phyloP scores from a whole-genome alignment of 2,797 vertebrate species.

The Hemitrygon akajei region DNA sequence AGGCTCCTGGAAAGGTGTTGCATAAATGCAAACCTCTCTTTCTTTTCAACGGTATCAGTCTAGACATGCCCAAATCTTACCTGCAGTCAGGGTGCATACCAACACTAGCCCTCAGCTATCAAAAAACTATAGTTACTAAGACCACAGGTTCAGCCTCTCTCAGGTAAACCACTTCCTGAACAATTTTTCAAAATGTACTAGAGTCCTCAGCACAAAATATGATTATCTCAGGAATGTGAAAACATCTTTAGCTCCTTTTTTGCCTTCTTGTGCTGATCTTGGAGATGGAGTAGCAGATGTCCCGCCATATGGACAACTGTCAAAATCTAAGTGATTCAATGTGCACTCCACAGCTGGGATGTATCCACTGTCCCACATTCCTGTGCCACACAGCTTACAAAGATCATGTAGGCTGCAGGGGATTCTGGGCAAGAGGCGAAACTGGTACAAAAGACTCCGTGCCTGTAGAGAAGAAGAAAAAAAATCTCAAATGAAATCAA shows the following conservation, averaged over 20 bases:
- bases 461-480: constrained; percentile 60
- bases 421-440: constrained; percentile 84
- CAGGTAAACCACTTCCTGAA: neutral
- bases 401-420: constrained; percentile 93
- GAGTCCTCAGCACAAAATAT: constrained; percentile 15
- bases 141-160: neutral
- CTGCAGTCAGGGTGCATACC: neutral
- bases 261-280: constrained; percentile 58
- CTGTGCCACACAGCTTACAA: constrained; percentile 85
- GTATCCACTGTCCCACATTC: constrained; percentile 98
- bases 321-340: constrained; percentile 74
- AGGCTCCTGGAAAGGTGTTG: too few species aligned
- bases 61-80: neutral
- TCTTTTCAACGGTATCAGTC: neutral
- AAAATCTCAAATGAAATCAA: neutral
- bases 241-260: constrained; percentile 75
- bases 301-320: constrained; percentile 90
- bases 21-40: too few species aligned
- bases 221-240: constrained; percentile 80
- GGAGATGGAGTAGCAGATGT: constrained; percentile 61
- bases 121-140: constrained; percentile 16
- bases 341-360: constrained; percentile 92
- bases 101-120: neutral
- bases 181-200: neutral
- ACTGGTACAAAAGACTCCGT: constrained; percentile 91